phyloP scores from a whole-genome alignment of 2,888 invertebrate species.

The Chrysodeixis includens region DNA sequence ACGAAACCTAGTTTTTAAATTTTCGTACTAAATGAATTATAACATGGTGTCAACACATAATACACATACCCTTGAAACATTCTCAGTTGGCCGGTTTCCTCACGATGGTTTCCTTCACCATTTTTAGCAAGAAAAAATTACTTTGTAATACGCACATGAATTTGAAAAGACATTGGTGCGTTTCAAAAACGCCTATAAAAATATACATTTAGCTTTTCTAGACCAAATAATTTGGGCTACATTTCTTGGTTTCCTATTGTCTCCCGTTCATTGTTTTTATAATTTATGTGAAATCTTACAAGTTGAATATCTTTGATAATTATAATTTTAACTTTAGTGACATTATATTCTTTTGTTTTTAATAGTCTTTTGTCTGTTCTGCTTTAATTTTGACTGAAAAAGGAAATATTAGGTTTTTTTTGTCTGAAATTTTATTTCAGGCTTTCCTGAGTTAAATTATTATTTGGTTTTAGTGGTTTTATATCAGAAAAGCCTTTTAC shows the following conservation, averaged over 20 bases:
- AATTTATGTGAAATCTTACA: neutral
- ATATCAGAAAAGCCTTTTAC: too few species aligned
- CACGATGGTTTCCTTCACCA: too few species aligned
- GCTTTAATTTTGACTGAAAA: neutral
- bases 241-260: neutral
- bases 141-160: too few species aligned
- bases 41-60: too few species aligned
- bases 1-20: too few species aligned
- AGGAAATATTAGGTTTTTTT: neutral
- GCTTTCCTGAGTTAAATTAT: neutral
- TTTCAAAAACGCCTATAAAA: too few species aligned
- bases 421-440: neutral
- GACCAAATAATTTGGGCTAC: neutral
- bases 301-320: constrained; percentile 1
- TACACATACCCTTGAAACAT: too few species aligned
- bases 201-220: neutral
- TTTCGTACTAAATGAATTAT: too few species aligned
- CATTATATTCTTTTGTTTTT: neutral
- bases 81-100: too few species aligned
- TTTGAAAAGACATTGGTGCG: too few species aligned
- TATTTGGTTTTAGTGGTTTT: neutral
- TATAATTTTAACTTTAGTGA: neutral
- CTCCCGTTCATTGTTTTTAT: neutral
- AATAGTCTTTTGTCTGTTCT: neutral
- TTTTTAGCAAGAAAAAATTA: too few species aligned